Evolutionary conservation across 2,888 invertebrate species (phyloP).

Genomic region (Synanthedon andrenaeformis): DNA sequence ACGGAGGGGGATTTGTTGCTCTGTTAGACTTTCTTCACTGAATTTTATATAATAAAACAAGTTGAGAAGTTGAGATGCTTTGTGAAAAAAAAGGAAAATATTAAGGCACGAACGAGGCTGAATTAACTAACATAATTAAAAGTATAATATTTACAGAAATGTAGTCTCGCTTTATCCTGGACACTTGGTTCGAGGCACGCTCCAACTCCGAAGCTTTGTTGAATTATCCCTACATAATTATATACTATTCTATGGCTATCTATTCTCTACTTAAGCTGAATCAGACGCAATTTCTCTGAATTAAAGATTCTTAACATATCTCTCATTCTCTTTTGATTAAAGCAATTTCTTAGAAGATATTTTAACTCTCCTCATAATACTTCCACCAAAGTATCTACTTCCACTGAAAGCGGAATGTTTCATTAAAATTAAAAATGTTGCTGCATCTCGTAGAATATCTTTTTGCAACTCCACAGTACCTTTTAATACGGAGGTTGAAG

Average conservation of each 20-base stretch:
- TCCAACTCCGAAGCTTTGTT: neutral
- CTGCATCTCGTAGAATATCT: neutral
- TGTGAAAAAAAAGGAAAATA: neutral
- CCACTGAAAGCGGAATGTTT: neutral
- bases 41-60: neutral
- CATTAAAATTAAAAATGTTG: neutral
- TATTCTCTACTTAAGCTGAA: no score
- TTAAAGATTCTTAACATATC: no score
- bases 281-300: no score
- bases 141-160: neutral
- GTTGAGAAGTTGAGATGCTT: neutral
- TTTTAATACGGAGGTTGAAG: conserved; percentile 10
- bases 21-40: neutral
- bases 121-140: neutral
- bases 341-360: neutral
- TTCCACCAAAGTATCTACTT: neutral
- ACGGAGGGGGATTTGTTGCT: neutral
- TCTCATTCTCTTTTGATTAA: neutral
- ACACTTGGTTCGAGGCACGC: neutral
- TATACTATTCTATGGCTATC: no score
- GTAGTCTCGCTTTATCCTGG: neutral
- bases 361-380: neutral
- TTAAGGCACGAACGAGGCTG: neutral
- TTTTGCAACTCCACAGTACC: conserved; percentile 3
- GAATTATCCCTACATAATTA: no score